Evolutionary conservation across 2,888 invertebrate species (phyloP), one percentile per base, ranked within the genome.

Genomic region (Dascillus cervinus): DNA sequence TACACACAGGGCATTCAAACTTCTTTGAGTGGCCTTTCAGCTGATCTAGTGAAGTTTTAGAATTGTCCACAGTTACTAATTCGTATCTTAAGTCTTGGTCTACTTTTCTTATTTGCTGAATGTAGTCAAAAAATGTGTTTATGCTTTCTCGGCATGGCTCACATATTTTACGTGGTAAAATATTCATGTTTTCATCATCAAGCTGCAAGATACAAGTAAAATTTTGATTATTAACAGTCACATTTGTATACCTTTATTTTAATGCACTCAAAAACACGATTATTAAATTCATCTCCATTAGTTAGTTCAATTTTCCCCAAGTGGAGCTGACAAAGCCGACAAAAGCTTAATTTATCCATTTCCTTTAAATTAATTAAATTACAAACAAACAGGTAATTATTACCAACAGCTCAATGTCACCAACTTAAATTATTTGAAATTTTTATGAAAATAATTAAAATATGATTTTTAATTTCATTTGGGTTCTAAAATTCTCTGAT

Each of bases 151-250:
- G 37, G 24, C 53, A 53, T 19, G 32, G 26, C 9, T 22, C 17
- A 27, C 53, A 53, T 14, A 52, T 39, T 19, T 29, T 34, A 20
- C 17, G 34, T 27, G 53, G 53, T 23, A 51, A 34, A 8, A 29
- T 11, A 6, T 33, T 29, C 9, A 26, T 36, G 11, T 36, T 30
- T n/a, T 44, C 44, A 35, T 44, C 41, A 24, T 40, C 38, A 10
- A 52, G 28, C 47, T 50, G 14, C 22, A 39, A 43, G 29, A 29
- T 26, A 11, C 1, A 11, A 6, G 11, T 13, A 23, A 21, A n/a
- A n/a, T n/a, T n/a, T 29, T 9, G 26, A 12, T 21, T 10, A 29
- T 26, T 25, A 13, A 10, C 19, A 39, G 32, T 3, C 9, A 13
- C 3, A 6, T 23, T 11, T 15, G 22, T 22, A 26, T 30, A 49